phyloP scores from a whole-genome alignment of 2,113 vertebrate genomes.

The Octodon degus region DNA sequence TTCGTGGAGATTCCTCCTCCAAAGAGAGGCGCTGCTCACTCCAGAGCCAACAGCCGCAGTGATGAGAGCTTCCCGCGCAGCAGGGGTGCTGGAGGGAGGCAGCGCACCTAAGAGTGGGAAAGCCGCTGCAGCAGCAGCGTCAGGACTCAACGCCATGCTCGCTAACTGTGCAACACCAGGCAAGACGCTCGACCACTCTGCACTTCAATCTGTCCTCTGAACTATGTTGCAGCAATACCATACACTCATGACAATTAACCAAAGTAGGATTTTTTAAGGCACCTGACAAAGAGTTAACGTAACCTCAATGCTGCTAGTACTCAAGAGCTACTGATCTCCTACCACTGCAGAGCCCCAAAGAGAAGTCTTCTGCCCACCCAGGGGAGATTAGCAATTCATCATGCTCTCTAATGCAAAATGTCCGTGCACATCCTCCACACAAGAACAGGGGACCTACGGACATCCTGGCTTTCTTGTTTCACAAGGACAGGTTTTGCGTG shows the following conservation, averaged over 20 bases:
- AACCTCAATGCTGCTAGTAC: not conserved
- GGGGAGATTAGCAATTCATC: not conserved
- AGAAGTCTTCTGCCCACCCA: not conserved
- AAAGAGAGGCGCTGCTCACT: not conserved
- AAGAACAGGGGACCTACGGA: not conserved
- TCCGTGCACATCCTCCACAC: not conserved
- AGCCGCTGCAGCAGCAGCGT: not conserved
- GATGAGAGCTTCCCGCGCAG: not conserved
- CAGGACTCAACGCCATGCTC: not conserved
- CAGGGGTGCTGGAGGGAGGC: not conserved
- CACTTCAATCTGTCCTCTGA: not conserved
- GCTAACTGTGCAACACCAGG: not conserved
- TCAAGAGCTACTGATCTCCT: not conserved
- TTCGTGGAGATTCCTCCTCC: not conserved
- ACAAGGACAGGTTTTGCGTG: accelerated
- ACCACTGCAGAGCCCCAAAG: not conserved
- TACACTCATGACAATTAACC: not conserved
- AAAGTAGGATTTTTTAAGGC: not conserved
- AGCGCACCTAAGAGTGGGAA: accelerated
- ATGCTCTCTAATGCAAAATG: not conserved
- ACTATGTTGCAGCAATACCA: not conserved
- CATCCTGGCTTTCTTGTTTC: not conserved
- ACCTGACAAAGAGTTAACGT: not conserved
- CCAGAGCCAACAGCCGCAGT: not conserved
- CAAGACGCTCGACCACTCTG: not conserved